Percentiles rank a stretch among this genome's conserved stretches.
Conservation (phyloP, 2,113 vertebrate genomes). For the Apeltes quadracus region DNA sequence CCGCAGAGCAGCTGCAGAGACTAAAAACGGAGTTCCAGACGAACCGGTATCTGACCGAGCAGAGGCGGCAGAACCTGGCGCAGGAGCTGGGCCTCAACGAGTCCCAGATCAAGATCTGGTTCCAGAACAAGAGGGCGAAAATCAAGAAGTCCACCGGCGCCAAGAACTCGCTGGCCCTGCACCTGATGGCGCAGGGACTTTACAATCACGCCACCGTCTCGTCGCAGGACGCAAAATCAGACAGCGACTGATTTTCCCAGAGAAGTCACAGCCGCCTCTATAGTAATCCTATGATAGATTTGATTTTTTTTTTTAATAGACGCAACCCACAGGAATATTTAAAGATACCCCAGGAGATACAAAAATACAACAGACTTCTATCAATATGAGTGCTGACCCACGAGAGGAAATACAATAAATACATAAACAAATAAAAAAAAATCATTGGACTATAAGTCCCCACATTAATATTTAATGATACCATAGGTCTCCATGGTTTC, state of each 20-base stretch:
- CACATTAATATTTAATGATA: slow-evolving; percentile 36
- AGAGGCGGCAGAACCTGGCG: slow-evolving; percentile 89
- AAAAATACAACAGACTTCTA: slow-evolving; percentile 51
- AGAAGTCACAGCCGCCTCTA: slow-evolving; percentile 67
- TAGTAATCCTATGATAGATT: slow-evolving; percentile 73
- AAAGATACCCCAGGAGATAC: slow-evolving; percentile 63
- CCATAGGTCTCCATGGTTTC: slow-evolving; percentile 49
- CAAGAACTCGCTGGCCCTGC: slow-evolving; percentile 89
- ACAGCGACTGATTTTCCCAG: slow-evolving; percentile 88
- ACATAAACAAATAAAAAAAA: neutral
- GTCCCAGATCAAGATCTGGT: slow-evolving; percentile 97
- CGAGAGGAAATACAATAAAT: slow-evolving; percentile 23
- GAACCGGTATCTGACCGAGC: slow-evolving; percentile 93
- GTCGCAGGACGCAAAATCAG: slow-evolving; percentile 94
- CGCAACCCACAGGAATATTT: slow-evolving; percentile 71
- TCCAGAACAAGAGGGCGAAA: slow-evolving; percentile 95
- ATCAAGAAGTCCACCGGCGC: slow-evolving; percentile 91
- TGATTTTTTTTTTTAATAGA: slow-evolving; percentile 35
- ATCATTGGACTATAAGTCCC: slow-evolving; percentile 33
- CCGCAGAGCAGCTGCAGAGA: slow-evolving; percentile 91
- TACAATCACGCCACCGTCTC: slow-evolving; percentile 90
- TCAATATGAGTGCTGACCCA: slow-evolving; percentile 39
- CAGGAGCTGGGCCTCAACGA: slow-evolving; percentile 92
- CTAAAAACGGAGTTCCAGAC: slow-evolving; percentile 92
- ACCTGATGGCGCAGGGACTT: slow-evolving; percentile 94